Evolutionary conservation across 2,113 vertebrate species (phyloP), one percentile per base, ranked within the genome.

Genomic region (Actenoides hombroni): DNA sequence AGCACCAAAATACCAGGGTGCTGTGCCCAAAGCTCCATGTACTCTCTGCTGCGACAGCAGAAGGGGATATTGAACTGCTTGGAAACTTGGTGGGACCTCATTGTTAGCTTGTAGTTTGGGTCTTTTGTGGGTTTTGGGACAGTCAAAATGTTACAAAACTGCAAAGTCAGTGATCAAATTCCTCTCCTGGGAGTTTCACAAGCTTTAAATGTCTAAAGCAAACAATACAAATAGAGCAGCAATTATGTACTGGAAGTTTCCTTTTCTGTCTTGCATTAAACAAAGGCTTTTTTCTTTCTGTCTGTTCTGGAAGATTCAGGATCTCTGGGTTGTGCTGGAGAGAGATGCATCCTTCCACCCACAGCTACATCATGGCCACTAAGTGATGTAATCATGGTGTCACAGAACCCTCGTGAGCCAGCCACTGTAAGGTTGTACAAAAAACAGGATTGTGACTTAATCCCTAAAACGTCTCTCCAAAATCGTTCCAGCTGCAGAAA

Each of bases 211-310:
- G n/a, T 33, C 81, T 85, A n/a, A 83, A 79, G 89, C 57, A 80
- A 95, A 71, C 56, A 89, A 75, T 71, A 89, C 71, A 73, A 93
- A 85, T 1, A 75, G 29, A 94, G 44, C 51, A 88, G 64, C 71
- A 77, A n/a, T 92, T 79, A 53, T 3, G 20, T 24, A 49, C 71
- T 83, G 70, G 49, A 73, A 76, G 61, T 61, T 88, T 83, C 68
- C 64, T 92, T 65, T 88, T 57, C 68, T 86, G 80, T 48, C 59
- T 81, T 70, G 51, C 48, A 49, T 81, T 86, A 86, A 87, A 83
- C 35, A 91, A 91, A 91, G 16, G 3, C 18, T 61, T 91, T 88
- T 84, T 82, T 40, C n/a, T 49, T 71, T 49, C 88, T 4, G 1
- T 57, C 13, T 65, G 15, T 53, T 79, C 70, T 80, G 79, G 79